These are phyloP conservation scores for Orthosia gothica DNA, from an alignment of 2,888 invertebrate genomes.

Conservation along the genomic window DNA sequence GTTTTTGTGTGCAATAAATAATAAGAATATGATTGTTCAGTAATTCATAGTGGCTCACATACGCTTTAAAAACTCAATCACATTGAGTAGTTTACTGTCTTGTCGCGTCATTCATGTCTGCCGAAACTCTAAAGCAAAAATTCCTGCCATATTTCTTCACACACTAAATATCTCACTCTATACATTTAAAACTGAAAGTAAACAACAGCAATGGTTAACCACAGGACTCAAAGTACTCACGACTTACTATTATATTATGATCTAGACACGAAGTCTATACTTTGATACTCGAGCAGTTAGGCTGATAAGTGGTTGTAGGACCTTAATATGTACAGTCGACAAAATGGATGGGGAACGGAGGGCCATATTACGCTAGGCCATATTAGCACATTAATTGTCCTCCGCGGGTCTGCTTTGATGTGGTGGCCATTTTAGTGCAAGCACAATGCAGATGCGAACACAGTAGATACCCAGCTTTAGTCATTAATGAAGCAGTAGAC, in stretches of 20 bases:
- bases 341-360: background rate
- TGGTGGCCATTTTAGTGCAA: no score
- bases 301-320: constrained; percentile 42
- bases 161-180: background rate
- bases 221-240: constrained; percentile 23
- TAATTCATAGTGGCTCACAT: no score
- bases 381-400: no score
- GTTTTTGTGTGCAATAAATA: no score
- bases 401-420: no score
- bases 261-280: constrained; percentile 45
- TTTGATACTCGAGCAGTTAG: constrained; percentile 33
- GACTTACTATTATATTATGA: constrained; percentile 41
- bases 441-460: no score
- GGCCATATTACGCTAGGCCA: no score
- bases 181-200: constrained; percentile 39
- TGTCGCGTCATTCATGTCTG: background rate
- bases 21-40: no score
- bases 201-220: background rate
- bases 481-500: no score
- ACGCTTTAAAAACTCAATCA: no score
- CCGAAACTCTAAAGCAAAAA: background rate
- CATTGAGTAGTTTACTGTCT: no score
- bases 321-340: constrained; percentile 35
- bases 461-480: no score
- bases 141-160: background rate